These are phyloP conservation scores for Enteromius paludinosus DNA, from an alignment of 2,797 vertebrate genomes.

Conservation along the genomic window DNA sequence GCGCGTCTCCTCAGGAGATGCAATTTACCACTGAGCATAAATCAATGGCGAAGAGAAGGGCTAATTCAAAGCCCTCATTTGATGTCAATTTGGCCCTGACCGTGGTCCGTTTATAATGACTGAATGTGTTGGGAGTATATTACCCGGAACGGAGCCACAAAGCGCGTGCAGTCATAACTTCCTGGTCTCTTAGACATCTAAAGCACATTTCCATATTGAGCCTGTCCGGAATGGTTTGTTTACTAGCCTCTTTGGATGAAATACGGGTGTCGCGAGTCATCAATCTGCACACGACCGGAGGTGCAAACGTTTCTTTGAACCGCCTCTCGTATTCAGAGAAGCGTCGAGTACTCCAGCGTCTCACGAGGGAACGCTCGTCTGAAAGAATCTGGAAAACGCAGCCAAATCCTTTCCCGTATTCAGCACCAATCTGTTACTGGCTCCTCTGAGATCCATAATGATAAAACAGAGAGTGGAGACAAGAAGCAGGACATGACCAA, in stretches of 20 bases:
- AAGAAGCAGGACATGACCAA: constrained; percentile 7
- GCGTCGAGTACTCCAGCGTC: neutral
- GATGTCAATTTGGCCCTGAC: constrained; percentile 83
- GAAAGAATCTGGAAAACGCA: neutral
- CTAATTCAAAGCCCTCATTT: constrained; percentile 82
- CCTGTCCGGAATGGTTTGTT: constrained; percentile 79
- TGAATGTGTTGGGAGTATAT: constrained; percentile 73
- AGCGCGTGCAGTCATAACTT: constrained; percentile 71
- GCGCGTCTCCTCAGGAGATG: constrained; percentile 66
- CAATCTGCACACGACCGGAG: constrained; percentile 66
- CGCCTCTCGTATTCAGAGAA: constrained; percentile 10
- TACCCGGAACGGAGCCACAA: constrained; percentile 70
- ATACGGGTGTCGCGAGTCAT: constrained; percentile 72
- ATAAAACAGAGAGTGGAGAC: constrained; percentile 19
- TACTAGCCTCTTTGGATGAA: constrained; percentile 80
- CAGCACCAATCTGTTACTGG: constrained; percentile 22
- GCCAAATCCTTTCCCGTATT: constrained; percentile 28
- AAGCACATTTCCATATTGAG: constrained; percentile 79
- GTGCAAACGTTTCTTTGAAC: constrained; percentile 44
- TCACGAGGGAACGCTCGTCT: constrained; percentile 15
- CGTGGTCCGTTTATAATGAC: constrained; percentile 71
- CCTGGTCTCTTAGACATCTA: constrained; percentile 54
- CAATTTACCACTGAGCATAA: constrained; percentile 78
- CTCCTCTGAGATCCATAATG: constrained; percentile 26
- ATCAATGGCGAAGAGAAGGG: constrained; percentile 80